Evolutionary conservation across 2,113 vertebrate species (phyloP).

Genomic region (Thalassarche chlororhynchos): DNA sequence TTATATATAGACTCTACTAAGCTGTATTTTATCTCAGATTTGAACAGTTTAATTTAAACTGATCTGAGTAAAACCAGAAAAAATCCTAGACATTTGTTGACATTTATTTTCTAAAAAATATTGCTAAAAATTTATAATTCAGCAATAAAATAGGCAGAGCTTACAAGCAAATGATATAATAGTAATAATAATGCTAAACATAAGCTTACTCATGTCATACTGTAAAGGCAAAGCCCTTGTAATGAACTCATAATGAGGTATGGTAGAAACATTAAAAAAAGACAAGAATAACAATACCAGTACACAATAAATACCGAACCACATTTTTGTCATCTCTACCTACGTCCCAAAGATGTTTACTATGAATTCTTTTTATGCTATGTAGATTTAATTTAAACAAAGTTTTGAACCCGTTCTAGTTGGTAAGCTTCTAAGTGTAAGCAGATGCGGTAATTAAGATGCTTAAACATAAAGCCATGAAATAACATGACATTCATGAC

Average conservation of each 20-base stretch:
- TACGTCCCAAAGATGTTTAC: neutral
- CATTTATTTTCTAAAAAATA: neutral
- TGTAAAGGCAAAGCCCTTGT: neutral
- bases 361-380: neutral
- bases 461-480: slow-evolving; percentile 13
- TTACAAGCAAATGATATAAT: neutral
- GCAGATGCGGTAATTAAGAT: neutral
- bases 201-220: neutral
- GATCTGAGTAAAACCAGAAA: neutral
- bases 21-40: neutral
- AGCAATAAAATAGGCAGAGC: neutral
- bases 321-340: neutral
- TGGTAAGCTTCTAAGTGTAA: neutral
- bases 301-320: neutral
- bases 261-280: neutral
- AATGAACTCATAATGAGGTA: neutral
- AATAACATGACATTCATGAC: neutral
- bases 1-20: neutral
- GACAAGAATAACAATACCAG: neutral
- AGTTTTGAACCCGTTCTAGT: neutral
- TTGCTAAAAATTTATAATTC: neutral
- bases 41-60: neutral
- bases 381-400: neutral
- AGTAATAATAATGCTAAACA: neutral
- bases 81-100: neutral